These are phyloP conservation scores for Campylomormyrus tamandua DNA, from an alignment of 2,113 vertebrate species.

Conservation along the genomic window DNA sequence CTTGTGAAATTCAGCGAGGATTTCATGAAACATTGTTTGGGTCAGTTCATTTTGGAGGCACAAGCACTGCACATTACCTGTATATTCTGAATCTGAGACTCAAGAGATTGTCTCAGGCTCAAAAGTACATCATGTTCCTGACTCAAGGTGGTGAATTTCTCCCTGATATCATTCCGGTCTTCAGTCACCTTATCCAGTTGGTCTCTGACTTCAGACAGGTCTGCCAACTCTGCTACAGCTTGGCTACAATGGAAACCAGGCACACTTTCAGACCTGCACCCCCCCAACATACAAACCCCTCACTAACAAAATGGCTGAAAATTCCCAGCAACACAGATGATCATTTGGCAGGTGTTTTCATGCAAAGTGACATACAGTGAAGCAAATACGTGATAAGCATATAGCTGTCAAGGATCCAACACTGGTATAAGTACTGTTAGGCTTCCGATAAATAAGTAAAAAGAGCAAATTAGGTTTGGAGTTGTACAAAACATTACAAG, in stretches of 20 bases:
- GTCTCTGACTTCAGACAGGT: slow-evolving; percentile 34
- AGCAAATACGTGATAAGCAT: neutral
- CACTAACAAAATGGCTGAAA: neutral
- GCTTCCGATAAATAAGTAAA: neutral
- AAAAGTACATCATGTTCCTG: slow-evolving; percentile 45
- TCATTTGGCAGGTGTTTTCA: neutral
- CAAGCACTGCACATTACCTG: slow-evolving; percentile 42
- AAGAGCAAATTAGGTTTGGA: no score
- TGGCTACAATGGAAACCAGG: slow-evolving; percentile 30
- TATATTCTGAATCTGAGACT: slow-evolving; percentile 46
- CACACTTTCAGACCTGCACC: neutral
- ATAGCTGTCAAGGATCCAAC: neutral
- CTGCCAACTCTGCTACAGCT: slow-evolving; percentile 38
- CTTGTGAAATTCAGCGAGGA: neutral
- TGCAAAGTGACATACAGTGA: neutral
- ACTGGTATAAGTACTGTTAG: neutral
- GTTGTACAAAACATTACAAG: no score
- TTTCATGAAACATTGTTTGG: neutral
- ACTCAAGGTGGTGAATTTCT: slow-evolving; percentile 34
- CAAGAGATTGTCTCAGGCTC: slow-evolving; percentile 43
- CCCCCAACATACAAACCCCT: neutral
- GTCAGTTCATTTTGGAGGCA: neutral
- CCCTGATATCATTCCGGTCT: slow-evolving; percentile 43
- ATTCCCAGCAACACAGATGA: neutral
- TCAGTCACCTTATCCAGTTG: slow-evolving; percentile 39